These are phyloP conservation scores for Athene noctua DNA, from an alignment of 2,113 vertebrate species.

Conservation along the genomic window DNA sequence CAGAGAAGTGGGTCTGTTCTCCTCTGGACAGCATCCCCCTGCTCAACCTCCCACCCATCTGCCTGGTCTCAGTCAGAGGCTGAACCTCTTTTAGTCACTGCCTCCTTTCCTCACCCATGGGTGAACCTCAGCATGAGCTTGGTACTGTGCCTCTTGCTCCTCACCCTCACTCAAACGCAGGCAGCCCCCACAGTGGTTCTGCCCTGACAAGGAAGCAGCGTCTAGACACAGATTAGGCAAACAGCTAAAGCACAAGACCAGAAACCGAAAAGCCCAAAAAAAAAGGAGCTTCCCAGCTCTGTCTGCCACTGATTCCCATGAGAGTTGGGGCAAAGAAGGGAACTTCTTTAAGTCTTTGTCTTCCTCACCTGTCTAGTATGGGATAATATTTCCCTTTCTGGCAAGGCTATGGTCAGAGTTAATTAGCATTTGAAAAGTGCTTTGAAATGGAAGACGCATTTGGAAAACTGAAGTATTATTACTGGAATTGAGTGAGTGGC, in stretches of 20 bases:
- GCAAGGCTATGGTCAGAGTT: background rate
- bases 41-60: background rate
- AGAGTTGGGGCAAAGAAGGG: background rate
- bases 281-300: background rate
- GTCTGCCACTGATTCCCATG: background rate
- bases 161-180: background rate
- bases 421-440: constrained; percentile 49
- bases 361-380: background rate
- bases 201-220: background rate
- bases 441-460: constrained; percentile 53
- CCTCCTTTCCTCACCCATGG: fast-evolving
- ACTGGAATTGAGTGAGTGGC: background rate
- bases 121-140: fast-evolving
- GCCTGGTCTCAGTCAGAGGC: too few species aligned
- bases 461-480: constrained; percentile 32
- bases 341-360: background rate
- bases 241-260: background rate
- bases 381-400: constrained; percentile 50
- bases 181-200: background rate
- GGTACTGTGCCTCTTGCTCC: background rate
- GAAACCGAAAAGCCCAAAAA: background rate
- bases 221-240: constrained; percentile 31
- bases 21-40: background rate
- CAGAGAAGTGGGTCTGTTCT: background rate
- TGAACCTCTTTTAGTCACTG: background rate